Evolutionary conservation across 2,113 vertebrate species (phyloP).

Genomic region (Elanoides forficatus): DNA sequence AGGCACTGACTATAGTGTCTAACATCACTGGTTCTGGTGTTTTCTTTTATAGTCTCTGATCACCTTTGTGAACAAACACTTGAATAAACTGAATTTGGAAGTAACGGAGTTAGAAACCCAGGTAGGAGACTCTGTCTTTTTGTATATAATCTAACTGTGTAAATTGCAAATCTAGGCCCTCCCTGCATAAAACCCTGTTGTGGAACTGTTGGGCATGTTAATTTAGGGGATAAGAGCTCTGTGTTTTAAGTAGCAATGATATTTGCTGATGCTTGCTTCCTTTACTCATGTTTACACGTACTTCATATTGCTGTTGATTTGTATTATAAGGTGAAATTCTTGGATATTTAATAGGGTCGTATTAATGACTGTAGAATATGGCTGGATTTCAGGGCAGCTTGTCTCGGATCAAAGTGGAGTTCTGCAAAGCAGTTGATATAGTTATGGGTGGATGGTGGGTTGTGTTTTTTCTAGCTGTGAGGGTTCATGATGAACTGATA

Average conservation of each 20-base stretch:
- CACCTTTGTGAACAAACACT: slow-evolving; percentile 87
- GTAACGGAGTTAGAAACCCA: slow-evolving; percentile 86
- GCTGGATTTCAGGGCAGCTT: background rate
- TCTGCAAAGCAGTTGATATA: background rate
- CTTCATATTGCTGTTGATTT: background rate
- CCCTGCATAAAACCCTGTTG: background rate
- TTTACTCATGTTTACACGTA: background rate
- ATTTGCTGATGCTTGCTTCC: background rate
- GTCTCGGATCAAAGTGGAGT: background rate
- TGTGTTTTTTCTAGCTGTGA: background rate
- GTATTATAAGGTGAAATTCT: background rate
- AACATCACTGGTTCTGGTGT: background rate
- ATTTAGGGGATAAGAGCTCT: background rate
- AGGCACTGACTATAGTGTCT: background rate
- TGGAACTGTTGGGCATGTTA: background rate
- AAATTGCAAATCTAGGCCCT: background rate
- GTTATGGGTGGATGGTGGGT: background rate
- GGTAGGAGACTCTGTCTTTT: slow-evolving; percentile 56
- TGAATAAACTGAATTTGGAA: slow-evolving; percentile 88
- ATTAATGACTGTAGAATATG: background rate
- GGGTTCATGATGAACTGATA: background rate
- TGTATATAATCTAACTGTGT: background rate
- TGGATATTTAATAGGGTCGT: background rate
- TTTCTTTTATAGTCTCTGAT: slow-evolving; percentile 78
- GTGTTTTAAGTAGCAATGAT: background rate